phyloP scores from a whole-genome alignment of 2,113 vertebrate genomes.

The Chionomys nivalis region DNA sequence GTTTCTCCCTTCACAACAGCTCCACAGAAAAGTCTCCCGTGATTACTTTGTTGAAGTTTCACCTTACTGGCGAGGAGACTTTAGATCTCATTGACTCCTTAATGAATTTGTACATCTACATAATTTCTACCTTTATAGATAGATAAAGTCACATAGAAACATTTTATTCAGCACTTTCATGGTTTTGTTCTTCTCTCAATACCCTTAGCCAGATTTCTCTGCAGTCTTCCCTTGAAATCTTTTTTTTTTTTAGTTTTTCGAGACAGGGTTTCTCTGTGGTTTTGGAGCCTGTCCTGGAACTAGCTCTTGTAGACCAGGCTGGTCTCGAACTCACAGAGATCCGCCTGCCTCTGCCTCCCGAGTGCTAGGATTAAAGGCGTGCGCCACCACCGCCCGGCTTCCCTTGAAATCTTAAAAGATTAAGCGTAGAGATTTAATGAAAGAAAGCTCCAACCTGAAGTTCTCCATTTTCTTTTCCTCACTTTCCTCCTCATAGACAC shows the following conservation, averaged over 20 bases:
- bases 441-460: neutral
- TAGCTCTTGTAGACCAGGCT: too few species aligned
- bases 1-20: conserved; percentile 41
- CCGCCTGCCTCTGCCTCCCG: too few species aligned
- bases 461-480: neutral
- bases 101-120: neutral
- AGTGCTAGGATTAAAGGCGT: too few species aligned
- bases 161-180: neutral
- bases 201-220: neutral
- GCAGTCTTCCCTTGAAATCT: neutral
- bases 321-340: too few species aligned
- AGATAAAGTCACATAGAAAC: neutral
- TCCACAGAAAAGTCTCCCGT: neutral
- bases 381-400: too few species aligned
- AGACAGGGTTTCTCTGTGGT: too few species aligned
- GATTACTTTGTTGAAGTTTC: neutral
- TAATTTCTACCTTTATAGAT: neutral
- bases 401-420: neutral
- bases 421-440: neutral
- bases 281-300: too few species aligned
- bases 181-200: neutral
- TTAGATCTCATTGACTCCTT: neutral
- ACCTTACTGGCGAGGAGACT: neutral
- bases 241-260: too few species aligned
- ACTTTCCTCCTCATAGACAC: neutral